These are phyloP conservation scores for Ctenicera cuprea DNA, from an alignment of 2,888 invertebrate species.

Conservation along the genomic window DNA sequence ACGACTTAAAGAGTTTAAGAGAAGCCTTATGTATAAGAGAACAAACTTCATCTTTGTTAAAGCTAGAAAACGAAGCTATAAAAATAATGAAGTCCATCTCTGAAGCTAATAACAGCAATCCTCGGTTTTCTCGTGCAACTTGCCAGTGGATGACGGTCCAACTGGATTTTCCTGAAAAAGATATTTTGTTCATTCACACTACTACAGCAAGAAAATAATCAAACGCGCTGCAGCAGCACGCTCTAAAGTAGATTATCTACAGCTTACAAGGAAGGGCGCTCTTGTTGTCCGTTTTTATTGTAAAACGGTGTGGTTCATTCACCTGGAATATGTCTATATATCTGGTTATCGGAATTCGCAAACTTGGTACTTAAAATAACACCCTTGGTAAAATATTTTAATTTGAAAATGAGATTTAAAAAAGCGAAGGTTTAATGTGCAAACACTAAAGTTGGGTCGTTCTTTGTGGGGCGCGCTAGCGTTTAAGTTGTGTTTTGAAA, in stretches of 20 bases:
- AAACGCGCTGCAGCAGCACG: constrained; percentile 10
- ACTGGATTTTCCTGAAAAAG: constrained; percentile 37
- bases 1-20: neutral
- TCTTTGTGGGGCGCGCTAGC: constrained; percentile 41
- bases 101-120: constrained; percentile 40
- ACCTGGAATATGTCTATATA: neutral
- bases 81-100: constrained; percentile 43
- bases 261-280: constrained; percentile 5
- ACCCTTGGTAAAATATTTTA: neutral
- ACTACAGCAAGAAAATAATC: constrained; percentile 15
- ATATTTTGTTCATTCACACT: constrained; percentile 32
- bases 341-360: neutral
- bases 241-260: constrained; percentile 16
- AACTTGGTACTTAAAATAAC: neutral
- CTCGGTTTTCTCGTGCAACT: constrained; percentile 36
- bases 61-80: constrained; percentile 29
- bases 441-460: constrained; percentile 32
- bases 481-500: constrained; percentile 50
- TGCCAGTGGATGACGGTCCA: constrained; percentile 35
- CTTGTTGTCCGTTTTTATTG: neutral
- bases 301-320: neutral
- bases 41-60: constrained; percentile 17
- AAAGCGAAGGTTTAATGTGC: constrained; percentile 36
- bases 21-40: constrained; percentile 3
- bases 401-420: constrained; percentile 30